Evolutionary conservation across 2,888 invertebrate species (phyloP).

Genomic region (Trichacis sp.): DNA sequence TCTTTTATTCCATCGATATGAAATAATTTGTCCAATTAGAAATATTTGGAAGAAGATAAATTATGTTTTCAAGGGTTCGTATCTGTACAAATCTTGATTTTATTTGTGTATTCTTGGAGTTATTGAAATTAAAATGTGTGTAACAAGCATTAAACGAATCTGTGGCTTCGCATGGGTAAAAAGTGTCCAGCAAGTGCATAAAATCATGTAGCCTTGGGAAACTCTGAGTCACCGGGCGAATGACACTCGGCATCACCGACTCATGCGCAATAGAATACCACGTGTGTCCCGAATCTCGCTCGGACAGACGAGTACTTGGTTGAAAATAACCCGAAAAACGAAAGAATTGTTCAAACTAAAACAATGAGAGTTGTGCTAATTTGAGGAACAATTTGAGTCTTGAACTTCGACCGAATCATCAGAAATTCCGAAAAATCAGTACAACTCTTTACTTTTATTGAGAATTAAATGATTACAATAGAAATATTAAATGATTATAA

Average conservation of each 20-base stretch:
- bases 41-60: too few relatives aligned
- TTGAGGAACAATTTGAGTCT: too few relatives aligned
- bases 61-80: too few relatives aligned
- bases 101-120: too few relatives aligned
- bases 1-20: too few relatives aligned
- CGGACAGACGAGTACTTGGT: neutral
- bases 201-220: neutral
- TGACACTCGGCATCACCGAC: neutral
- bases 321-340: constrained; percentile 1
- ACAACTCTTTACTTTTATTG: too few relatives aligned
- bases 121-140: neutral
- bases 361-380: neutral
- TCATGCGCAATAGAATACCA: neutral
- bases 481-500: too few relatives aligned
- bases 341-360: neutral
- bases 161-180: neutral
- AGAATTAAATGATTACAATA: too few relatives aligned
- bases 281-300: constrained; percentile 1
- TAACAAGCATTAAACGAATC: neutral
- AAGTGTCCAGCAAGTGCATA: neutral
- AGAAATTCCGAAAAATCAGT: too few relatives aligned
- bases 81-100: too few relatives aligned
- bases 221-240: constrained; percentile 2
- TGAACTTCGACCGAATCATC: too few relatives aligned
- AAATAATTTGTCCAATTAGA: too few relatives aligned